Conservation (phyloP, 2,113 vertebrate species). For the Crotalus horridus region DNA sequence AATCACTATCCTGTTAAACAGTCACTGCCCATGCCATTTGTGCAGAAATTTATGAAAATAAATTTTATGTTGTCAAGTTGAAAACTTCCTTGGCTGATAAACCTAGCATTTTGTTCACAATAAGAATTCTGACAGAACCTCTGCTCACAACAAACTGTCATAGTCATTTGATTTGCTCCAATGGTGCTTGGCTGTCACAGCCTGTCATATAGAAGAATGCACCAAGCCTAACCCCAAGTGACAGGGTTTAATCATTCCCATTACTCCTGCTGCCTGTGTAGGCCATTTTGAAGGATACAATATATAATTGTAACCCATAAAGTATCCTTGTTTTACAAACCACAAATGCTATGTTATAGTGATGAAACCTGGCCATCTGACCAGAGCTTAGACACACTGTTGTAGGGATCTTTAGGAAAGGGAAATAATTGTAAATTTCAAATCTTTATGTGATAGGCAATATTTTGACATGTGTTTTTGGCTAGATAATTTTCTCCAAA, state of each 20-base stretch:
- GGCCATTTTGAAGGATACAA: slow-evolving; percentile 57
- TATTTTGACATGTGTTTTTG: not conserved
- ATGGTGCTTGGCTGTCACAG: slow-evolving; percentile 72
- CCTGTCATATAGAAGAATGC: slow-evolving; percentile 69
- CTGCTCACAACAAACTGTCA: slow-evolving; percentile 70
- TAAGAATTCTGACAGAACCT: slow-evolving; percentile 64
- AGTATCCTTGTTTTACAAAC: slow-evolving; percentile 26
- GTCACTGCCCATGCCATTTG: slow-evolving; percentile 43
- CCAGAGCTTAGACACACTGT: not conserved
- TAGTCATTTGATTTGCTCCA: slow-evolving; percentile 70
- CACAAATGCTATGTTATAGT: not conserved
- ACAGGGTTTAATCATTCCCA: slow-evolving; percentile 72
- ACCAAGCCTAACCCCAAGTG: slow-evolving; percentile 60
- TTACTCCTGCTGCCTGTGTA: slow-evolving; percentile 63
- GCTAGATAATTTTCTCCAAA: not conserved
- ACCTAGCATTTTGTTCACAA: slow-evolving; percentile 56
- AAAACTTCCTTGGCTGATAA: slow-evolving; percentile 54
- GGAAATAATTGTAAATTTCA: not conserved
- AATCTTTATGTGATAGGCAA: not conserved
- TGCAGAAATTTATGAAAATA: slow-evolving; percentile 39
- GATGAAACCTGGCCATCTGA: not conserved
- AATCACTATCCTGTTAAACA: slow-evolving; percentile 29
- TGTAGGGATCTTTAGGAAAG: slow-evolving; percentile 15
- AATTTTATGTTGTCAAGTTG: slow-evolving; percentile 44
- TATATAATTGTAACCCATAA: slow-evolving; percentile 21